Evolutionary conservation across 2,797 vertebrate genomes (phyloP), one percentile per base, ranked within the genome.

Genomic region (Enteromius argenteus): DNA sequence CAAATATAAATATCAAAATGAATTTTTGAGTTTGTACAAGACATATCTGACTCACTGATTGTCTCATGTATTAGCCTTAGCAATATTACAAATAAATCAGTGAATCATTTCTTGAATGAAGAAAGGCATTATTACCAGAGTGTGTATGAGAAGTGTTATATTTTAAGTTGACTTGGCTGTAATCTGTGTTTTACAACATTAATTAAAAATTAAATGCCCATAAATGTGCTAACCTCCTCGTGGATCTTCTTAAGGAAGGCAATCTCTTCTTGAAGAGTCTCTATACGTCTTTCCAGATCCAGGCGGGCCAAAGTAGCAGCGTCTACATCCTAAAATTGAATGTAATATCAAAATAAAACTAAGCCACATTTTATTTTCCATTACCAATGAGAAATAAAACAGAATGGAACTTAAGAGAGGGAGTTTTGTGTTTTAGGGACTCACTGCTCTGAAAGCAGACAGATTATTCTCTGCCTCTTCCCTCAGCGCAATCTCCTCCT

Each of bases 161-260:
- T 3, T 73, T 53, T 73, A 51, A 30, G 5, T 19, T 35, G 30
- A 3, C 5, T 53, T 51, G 32, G 2, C 27, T 13, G n/a, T 7
- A 46, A 37, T 19, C 13, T 74, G 51, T 37, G 53, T 80, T 27
- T 75, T 15, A 37, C 10, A 58, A 37, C 13, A 2, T 37, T 14
- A 10, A 76, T 27, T 35, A 10, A 76, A 35, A 27, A 60, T 58
- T 27, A 0, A 37, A 51, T 19, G 5, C 27, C 19, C 32, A 64
- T 21, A 1, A 5, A 11, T 19, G 6, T 30, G 49, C 91, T 27
- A 91, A 98, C 97, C 96, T 98, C 97, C 85, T 98, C 97, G 0
- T 99, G 97, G 81, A 98, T 97, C 93, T 96, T 98, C 95, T 98
- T 98, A 81, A 99, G 96, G 97, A 99, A 99, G 23, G 95, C 96